These are phyloP conservation scores for Leptinotarsa juncta DNA, from an alignment of 2,888 invertebrate genomes.

Conservation along the genomic window DNA sequence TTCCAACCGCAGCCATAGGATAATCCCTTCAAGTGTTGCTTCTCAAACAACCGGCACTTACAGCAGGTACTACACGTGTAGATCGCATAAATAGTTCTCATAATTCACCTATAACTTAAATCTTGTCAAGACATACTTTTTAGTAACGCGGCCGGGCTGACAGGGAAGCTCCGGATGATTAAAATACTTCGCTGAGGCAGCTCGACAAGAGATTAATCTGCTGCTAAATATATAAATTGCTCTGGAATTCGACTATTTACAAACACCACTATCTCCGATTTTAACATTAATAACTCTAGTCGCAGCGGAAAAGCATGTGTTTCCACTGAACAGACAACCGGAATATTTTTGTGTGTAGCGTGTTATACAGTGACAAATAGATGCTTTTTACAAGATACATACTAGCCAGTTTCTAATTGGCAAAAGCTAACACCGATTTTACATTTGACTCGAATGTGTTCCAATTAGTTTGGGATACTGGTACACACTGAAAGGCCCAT, in stretches of 20 bases:
- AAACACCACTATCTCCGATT: conserved; percentile 59
- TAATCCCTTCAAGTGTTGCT: conserved; percentile 33
- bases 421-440: conserved; percentile 49
- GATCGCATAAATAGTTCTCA: conserved; percentile 32
- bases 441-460: conserved; percentile 45
- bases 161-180: conserved; percentile 61
- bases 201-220: conserved; percentile 65
- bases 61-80: conserved; percentile 40
- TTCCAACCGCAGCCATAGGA: conserved; percentile 5
- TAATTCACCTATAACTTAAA: conserved; percentile 36
- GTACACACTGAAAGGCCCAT: conserved; percentile 23
- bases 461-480: conserved; percentile 39
- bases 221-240: conserved; percentile 66
- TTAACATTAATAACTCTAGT: conserved; percentile 40
- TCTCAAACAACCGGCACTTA: conserved; percentile 39
- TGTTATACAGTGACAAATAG: conserved; percentile 50
- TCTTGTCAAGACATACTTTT: conserved; percentile 55
- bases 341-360: conserved; percentile 48
- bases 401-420: conserved; percentile 45
- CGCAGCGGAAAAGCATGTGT: conserved; percentile 3
- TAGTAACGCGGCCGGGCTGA: conserved; percentile 53
- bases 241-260: conserved; percentile 64
- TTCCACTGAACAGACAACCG: conserved; percentile 28
- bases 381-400: conserved; percentile 47
- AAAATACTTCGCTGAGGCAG: conserved; percentile 61